phyloP scores from a whole-genome alignment of 2,797 vertebrate genomes.

The Epinephelus coioides region DNA sequence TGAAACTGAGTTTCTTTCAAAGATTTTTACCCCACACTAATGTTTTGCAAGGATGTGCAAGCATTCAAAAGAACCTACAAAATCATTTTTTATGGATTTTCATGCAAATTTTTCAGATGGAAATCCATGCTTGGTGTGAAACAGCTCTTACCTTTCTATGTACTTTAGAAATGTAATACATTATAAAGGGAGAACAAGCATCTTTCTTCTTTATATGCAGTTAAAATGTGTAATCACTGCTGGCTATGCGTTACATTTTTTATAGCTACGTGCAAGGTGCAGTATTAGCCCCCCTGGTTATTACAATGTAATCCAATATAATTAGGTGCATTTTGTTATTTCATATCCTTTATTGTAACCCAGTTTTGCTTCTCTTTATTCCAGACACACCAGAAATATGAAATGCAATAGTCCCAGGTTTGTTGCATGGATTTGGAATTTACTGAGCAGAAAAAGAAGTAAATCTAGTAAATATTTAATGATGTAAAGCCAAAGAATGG shows the following conservation, averaged over 20 bases:
- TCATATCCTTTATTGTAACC: background rate
- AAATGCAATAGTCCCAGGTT: background rate
- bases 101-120: too few relatives aligned
- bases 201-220: background rate
- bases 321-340: background rate
- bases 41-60: too few relatives aligned
- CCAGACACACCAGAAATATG: background rate
- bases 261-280: background rate
- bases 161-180: background rate
- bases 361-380: background rate
- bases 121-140: too few relatives aligned
- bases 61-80: too few relatives aligned
- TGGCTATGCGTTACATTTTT: background rate
- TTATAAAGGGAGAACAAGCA: background rate
- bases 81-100: too few relatives aligned
- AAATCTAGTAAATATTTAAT: constrained; percentile 6
- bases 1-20: too few relatives aligned
- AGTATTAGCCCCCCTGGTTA: background rate
- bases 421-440: background rate
- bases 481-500: background rate
- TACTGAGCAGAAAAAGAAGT: background rate
- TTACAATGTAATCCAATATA: background rate
- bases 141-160: background rate
- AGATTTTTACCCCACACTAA: too few relatives aligned
- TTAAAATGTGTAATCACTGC: background rate